Percentiles rank a stretch among this genome's conserved stretches.
Conservation (phyloP, 1,140 invertebrate genomes). For the Paralvinella palmiformis region DNA sequence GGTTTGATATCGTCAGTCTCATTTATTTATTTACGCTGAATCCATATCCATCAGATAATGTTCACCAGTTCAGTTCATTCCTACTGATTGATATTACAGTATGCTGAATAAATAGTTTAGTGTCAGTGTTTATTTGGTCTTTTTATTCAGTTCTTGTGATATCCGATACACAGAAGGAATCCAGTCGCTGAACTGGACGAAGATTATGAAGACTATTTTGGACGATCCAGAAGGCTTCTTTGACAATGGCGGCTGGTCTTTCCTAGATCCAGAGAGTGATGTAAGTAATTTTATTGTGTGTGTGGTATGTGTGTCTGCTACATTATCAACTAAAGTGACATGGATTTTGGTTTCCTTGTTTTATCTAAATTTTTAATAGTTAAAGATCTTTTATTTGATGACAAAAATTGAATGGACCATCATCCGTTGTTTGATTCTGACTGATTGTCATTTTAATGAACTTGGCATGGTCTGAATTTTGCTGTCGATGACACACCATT, state of each 20-base stretch:
- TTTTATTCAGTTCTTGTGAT: conserved; percentile 70
- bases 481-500: too few species aligned
- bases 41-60: too few species aligned
- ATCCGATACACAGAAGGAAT: conserved; percentile 97
- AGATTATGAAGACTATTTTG: conserved; percentile 99
- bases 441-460: too few species aligned
- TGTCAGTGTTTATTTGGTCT: background rate
- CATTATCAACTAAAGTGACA: conserved; percentile 1
- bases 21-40: too few species aligned
- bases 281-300: conserved; percentile 27
- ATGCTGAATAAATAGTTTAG: background rate
- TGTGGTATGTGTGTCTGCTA: background rate
- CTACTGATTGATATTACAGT: background rate
- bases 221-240: conserved; percentile 99
- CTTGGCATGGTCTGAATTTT: too few species aligned
- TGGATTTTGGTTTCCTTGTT: conserved; percentile 3
- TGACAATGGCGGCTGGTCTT: conserved; percentile 96
- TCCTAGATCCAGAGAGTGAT: conserved; percentile 80
- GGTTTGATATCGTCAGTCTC: too few species aligned
- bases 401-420: background rate
- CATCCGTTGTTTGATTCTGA: background rate
- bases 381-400: background rate
- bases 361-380: background rate
- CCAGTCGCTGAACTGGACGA: conserved; percentile 97
- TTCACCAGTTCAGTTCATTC: too few species aligned